Evolutionary conservation across 2,888 invertebrate species (phyloP).

Genomic region (Heliconius cydno): DNA sequence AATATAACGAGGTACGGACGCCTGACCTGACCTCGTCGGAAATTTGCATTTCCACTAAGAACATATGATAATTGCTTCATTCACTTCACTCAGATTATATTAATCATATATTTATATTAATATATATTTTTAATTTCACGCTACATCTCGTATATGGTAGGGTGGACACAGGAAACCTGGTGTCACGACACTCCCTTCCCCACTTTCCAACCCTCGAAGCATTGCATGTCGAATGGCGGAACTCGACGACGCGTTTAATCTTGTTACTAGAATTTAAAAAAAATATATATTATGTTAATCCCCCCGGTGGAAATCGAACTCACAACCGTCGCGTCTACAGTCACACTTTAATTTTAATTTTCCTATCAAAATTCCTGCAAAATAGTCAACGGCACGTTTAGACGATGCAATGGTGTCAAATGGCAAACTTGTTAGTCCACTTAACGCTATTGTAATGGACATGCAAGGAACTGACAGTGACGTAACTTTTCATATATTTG

Average conservation of each 20-base stretch:
- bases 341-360: not conserved
- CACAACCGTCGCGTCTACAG: no score
- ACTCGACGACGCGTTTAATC: no score
- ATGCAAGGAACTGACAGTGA: not conserved
- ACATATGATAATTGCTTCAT: conserved; percentile 14
- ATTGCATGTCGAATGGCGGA: no score
- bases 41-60: conserved; percentile 17
- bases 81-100: not conserved
- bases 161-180: no score
- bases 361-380: not conserved
- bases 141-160: no score
- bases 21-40: conserved; percentile 3
- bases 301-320: no score
- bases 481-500: not conserved
- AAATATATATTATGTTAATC: no score
- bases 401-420: conserved; percentile 19
- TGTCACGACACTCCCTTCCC: no score
- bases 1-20: not conserved
- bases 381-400: not conserved
- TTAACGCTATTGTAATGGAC: not conserved
- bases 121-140: no score
- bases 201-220: no score
- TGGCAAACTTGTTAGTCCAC: conserved; percentile 14
- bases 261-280: no score
- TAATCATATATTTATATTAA: not conserved